A percentile compares a stretch with the other conserved stretches of the same genome.
Conservation (phyloP, 2,113 vertebrate species). For the Poecile atricapillus region DNA sequence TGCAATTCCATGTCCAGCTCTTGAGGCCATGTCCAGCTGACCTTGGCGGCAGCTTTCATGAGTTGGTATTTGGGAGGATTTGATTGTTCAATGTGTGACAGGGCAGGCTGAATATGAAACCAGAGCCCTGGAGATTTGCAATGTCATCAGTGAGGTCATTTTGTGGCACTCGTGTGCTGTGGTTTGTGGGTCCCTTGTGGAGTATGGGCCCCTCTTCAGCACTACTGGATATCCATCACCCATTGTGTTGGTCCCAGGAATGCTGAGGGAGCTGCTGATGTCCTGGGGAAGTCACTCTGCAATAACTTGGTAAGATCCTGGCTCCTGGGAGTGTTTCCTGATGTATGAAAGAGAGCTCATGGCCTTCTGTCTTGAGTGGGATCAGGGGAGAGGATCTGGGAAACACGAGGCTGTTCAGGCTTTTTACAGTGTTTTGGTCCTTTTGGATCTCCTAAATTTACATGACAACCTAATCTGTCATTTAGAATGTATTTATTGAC, state of each 20-base stretch:
- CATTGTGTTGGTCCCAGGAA: neutral
- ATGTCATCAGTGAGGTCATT: neutral
- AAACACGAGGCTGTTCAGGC: fast-evolving
- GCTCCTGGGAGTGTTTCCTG: fast-evolving
- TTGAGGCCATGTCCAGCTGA: fast-evolving
- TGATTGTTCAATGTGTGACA: neutral
- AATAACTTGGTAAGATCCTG: fast-evolving
- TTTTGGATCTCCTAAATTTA: neutral
- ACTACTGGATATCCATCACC: neutral
- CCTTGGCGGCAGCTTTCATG: fast-evolving
- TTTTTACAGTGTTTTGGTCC: neutral
- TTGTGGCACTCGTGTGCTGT: fast-evolving
- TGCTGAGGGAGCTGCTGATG: neutral
- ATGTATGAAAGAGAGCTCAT: neutral
- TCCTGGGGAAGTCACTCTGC: neutral
- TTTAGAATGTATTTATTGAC: neutral
- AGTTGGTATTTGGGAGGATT: neutral
- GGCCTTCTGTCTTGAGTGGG: too few relatives aligned
- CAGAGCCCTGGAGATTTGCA: fast-evolving
- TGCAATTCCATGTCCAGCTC: neutral
- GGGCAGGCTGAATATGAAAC: neutral
- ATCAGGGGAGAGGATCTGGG: fast-evolving
- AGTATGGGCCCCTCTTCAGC: fast-evolving
- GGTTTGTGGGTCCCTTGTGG: neutral
- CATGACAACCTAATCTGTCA: fast-evolving